A percentile compares a stretch with the other conserved stretches of the same genome.
phyloP scores from a whole-genome alignment of 2,797 vertebrate species.

The Hyperoplus lanceolatus region DNA sequence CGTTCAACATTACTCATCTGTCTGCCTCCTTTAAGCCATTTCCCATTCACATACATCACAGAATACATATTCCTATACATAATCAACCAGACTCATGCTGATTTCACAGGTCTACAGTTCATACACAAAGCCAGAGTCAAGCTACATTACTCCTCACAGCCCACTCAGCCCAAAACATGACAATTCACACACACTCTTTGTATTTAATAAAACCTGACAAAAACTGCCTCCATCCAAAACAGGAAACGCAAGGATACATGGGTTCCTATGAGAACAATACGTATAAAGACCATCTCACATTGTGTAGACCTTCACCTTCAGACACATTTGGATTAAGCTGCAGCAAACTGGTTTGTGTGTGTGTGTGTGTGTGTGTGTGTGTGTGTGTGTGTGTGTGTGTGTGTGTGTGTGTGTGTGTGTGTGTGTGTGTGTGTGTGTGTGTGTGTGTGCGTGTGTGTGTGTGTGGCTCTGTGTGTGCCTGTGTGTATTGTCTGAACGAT shows the following conservation, averaged over 20 bases:
- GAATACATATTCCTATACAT: background rate
- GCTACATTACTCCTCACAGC: slow-evolving; percentile 9
- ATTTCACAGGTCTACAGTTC: background rate
- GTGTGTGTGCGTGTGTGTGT: background rate
- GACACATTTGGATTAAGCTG: slow-evolving; percentile 55
- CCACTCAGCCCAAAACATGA: slow-evolving; percentile 11
- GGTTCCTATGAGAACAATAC: background rate
- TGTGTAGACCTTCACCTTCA: slow-evolving; percentile 37
- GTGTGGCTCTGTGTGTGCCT: no score
- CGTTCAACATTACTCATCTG: slow-evolving; percentile 16
- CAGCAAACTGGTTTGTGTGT: slow-evolving; percentile 22
- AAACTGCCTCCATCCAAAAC: slow-evolving; percentile 13
- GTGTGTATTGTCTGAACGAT: slow-evolving; percentile 29
- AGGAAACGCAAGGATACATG: slow-evolving; percentile 2
- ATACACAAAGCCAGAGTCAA: background rate
- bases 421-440: slow-evolving; percentile 11
- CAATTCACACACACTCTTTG: background rate
- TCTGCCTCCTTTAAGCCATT: slow-evolving; percentile 10
- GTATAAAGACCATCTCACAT: slow-evolving; percentile 8
- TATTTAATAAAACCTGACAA: slow-evolving; percentile 17
- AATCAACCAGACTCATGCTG: slow-evolving; percentile 3
- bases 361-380: slow-evolving; percentile 11
- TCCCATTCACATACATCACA: background rate
- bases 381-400: background rate
- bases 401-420: slow-evolving; percentile 3